Percentiles rank a stretch among this genome's conserved stretches.
phyloP scores from a whole-genome alignment of 2,797 vertebrate genomes.

The Falco cherrug region DNA sequence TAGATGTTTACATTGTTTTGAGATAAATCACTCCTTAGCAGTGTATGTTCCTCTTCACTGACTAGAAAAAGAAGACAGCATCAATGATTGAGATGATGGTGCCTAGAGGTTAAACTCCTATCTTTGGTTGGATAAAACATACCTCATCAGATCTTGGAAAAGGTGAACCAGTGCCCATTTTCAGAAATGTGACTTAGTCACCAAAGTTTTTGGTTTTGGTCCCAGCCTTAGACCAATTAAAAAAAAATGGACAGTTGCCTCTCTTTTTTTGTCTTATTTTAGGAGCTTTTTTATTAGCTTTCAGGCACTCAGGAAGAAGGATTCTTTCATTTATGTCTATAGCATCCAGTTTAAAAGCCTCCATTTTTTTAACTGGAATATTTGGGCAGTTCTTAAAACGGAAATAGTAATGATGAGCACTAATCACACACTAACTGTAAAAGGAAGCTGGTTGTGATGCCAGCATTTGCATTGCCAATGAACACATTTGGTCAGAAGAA shows the following conservation, averaged over 20 bases:
- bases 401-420: not conserved
- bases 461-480: not conserved
- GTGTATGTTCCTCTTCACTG: not conserved
- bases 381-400: not conserved
- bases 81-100: not conserved
- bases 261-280: not conserved
- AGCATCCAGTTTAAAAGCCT: not conserved
- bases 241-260: not conserved
- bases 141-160: not conserved
- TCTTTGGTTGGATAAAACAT: not conserved
- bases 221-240: not conserved
- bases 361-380: not conserved
- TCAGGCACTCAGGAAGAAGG: not conserved
- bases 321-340: not conserved
- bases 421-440: not conserved
- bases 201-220: not conserved
- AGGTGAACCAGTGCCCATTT: not conserved
- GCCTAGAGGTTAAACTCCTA: not conserved
- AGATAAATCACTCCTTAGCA: not conserved
- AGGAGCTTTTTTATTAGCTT: not conserved
- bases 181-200: not conserved
- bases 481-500: not conserved
- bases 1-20: accelerated
- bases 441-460: not conserved
- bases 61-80: not conserved